Base-by-base conservation (phyloP, 1,140 invertebrate species). In the Drepana arcuata region DNA sequence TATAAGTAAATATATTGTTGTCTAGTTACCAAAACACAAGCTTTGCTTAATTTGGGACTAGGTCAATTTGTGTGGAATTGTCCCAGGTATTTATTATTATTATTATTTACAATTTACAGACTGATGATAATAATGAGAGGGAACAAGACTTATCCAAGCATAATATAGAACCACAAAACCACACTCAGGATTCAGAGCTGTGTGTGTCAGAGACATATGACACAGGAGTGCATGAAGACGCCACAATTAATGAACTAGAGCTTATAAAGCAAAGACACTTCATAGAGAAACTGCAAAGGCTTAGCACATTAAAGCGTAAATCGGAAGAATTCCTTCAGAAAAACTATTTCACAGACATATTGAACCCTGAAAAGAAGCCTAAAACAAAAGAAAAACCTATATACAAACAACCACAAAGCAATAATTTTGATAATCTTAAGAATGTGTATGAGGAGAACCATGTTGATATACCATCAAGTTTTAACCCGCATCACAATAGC, bases 241-340 rank as follows among this genome's bases (percentile, higher is more conserved):
- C 51, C 34, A 63, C 68, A 37, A 68, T 50, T 34, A 66, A 48
- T 60, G 65, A 77, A 4, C 33, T 69, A 35, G 65, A 74, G 27
- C 39, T 81, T 34, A 25, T 70, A 30, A 74, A 80, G 58, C 73
- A 83, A 45, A 70, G 62, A 37, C 58, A 82, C 39, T 70, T 82
- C 33, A 69, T 82, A 33, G 75, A 82, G 45, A 75, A 73, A 56
- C 38, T 84, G 25, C 78, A 83, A 42, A 74, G 66, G 45, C 51
- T 83, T 28, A 84, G 65, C 47, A 68, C 62, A 25, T 56, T 84
- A 11, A 84, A 84, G 54, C 68, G 83, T 43, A 84, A 84, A 66
- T 83, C 79, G 28, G 78, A 82, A 39, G 78, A 82, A 36, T 71
- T 75, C 30, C 35, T 80, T n/a, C 70, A 73, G 43, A 82, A 77